Percentiles rank a stretch among this genome's conserved stretches.
These are phyloP conservation scores for Oncorhynchus masou DNA, from an alignment of 2,113 vertebrate species.

Conservation along the genomic window DNA sequence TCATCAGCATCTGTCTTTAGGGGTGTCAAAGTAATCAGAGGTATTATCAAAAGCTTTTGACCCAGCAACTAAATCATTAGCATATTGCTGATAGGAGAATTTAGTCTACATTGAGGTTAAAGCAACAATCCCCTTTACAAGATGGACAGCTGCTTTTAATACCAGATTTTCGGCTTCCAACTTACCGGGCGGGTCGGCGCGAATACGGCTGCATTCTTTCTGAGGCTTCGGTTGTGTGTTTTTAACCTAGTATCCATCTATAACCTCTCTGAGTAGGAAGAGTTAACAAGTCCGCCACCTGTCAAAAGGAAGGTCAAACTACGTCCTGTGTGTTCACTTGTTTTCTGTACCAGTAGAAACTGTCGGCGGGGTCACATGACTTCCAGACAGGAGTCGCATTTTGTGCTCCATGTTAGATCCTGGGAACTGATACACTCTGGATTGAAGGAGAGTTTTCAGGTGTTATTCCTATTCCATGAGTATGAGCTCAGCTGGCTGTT, in stretches of 20 bases:
- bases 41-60: constrained; percentile 41
- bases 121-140: constrained; percentile 25
- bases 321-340: too few species aligned
- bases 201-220: background rate
- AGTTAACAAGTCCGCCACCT: constrained; percentile 7
- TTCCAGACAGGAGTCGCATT: constrained; percentile 9
- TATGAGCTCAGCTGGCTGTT: background rate
- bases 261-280: background rate
- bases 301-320: constrained; percentile 11
- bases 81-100: constrained; percentile 25
- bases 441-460: constrained; percentile 35
- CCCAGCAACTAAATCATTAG: constrained; percentile 23
- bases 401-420: constrained; percentile 17
- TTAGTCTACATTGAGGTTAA: constrained; percentile 44
- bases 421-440: constrained; percentile 20
- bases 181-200: background rate
- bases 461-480: constrained; percentile 2
- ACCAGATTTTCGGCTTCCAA: background rate
- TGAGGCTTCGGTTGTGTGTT: background rate
- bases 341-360: constrained; percentile 1
- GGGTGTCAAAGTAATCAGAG: constrained; percentile 46
- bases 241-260: background rate
- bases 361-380: background rate
- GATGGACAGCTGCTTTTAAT: background rate
- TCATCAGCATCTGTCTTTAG: constrained; percentile 33